Conservation (phyloP, 2,113 vertebrate species). For the Lycocorax pyrrhopterus region DNA sequence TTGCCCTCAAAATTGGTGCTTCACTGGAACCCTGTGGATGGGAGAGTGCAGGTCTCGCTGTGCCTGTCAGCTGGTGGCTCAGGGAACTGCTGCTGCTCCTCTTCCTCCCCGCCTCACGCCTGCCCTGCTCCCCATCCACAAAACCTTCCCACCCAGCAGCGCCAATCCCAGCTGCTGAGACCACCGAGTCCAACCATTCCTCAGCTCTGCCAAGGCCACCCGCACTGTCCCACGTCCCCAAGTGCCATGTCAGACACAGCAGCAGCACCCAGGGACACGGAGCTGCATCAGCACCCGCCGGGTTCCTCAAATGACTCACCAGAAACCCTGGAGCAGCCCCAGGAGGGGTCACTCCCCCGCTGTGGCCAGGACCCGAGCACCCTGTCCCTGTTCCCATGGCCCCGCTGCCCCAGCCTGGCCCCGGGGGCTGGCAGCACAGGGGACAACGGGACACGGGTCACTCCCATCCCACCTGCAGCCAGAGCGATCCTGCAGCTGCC, state of each 20-base stretch:
- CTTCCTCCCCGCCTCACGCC: fast-evolving
- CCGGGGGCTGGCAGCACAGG: not conserved
- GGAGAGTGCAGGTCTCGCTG: not conserved
- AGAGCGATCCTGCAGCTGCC: not conserved
- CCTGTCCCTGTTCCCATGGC: not conserved
- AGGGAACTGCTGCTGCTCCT: not conserved
- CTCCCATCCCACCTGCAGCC: not conserved
- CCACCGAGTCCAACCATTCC: not conserved
- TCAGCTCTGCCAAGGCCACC: not conserved
- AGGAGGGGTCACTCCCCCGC: not conserved
- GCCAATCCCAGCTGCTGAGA: not conserved
- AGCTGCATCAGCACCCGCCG: not conserved
- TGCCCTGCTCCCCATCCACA: fast-evolving
- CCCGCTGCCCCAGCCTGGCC: too few relatives aligned
- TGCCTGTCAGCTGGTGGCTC: not conserved
- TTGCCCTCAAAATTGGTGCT: not conserved
- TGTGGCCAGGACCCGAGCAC: fast-evolving
- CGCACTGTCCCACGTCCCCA: not conserved
- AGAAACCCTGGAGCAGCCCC: not conserved
- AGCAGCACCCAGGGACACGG: not conserved
- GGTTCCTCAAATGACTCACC: not conserved
- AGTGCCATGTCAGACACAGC: not conserved
- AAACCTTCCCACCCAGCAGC: not conserved
- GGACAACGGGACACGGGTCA: not conserved
- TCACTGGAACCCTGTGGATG: not conserved